Evolutionary conservation across 2,797 vertebrate species (phyloP), one percentile per base, ranked within the genome.

Genomic region (Sebastes umbrosus): DNA sequence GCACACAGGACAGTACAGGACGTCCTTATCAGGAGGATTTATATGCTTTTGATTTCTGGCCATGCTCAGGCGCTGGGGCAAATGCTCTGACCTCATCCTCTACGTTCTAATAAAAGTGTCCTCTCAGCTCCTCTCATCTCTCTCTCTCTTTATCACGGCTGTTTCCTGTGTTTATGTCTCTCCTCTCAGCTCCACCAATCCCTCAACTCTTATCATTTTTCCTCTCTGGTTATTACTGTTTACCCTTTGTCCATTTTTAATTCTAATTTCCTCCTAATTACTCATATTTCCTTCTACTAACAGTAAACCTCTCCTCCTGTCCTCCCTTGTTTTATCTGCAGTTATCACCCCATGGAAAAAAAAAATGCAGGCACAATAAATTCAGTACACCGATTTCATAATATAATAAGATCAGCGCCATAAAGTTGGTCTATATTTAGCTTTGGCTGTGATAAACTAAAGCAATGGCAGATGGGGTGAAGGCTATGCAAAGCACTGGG

Each of bases 21-120:
- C 43, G 71, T 93, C 80, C 91, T 88, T 84, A 88, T 85, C 87
- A 57, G 64, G 68, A 85, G 87, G 86, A 89, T 93, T 95, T 91
- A 92, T 84, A 77, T 63, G 70, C 73, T 77, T 91, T 90, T 93
- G 83, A 93, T 91, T 90, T 86, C 82, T 92, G 85, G 60, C 87
- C 87, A 86, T 83, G 82, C 39, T 73, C 79, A 68, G 74, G 69
- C 84, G 69, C 73, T 29, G 75, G 80, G 79, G 82, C 82, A 88
- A 57, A 85, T 54, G 73, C 86, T 83, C 79, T 80, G 87, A 90
- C 87, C 91, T 89, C 88, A 84, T 90, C 81, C 82, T 87, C 86
- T 82, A 73, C 72, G 82, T 80, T 73, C 67, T 71, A 85, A 92
- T 87, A 91, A 90, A 91, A 88, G 58, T 83, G 85, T 85, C 84